Base-by-base conservation (phyloP, 2,113 vertebrate species). In the Chionodraco myersi region DNA sequence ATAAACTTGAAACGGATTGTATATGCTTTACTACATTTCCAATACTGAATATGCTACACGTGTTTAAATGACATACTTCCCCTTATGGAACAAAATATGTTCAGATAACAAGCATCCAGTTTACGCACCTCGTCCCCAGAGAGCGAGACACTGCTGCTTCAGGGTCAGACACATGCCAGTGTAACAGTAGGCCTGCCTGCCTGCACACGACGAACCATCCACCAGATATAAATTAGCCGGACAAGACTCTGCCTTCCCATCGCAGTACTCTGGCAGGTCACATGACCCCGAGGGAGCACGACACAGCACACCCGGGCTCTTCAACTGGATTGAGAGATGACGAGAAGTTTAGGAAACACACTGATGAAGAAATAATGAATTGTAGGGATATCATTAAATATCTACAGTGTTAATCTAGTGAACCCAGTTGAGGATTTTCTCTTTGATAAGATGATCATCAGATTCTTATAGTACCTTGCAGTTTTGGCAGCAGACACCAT, bases 131-230 rank as follows among this genome's bases (percentile, higher is more conserved):
- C 77, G 89, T 6, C 98, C 98, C 98, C 98, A 99, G 0, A 99
- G 96, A 63, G 96, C 96, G 79, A 88, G 86, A 58, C 98, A 99
- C 94, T 99, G 98, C 82, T 97, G 96, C 89, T 96, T 89, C 69
- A 98, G 96, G 0, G 96, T 99, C 79, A 98, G 95, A 80, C 98
- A 99, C 96, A 98, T 99, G 93, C 98, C 98, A 0, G 96, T 99
- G 95, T 99, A 99, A 91, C 98, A 99, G 88, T 97, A 99, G 2
- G 97, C 98, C 68, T 57, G 89, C 21, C 96, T 96, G 0, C 84
- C 81, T 0, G 94, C 95, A 0, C 98, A 99, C 1, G 94, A 79
- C 4, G 95, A 93, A 3, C 98, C 98, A 0, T 99, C 96, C 11
- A 97, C 92, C 80, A 97, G 91, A 88, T 98, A 99, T 57, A 97